Base-by-base conservation (phyloP, 2,113 vertebrate genomes). In the Chelonoidis abingdonii region DNA sequence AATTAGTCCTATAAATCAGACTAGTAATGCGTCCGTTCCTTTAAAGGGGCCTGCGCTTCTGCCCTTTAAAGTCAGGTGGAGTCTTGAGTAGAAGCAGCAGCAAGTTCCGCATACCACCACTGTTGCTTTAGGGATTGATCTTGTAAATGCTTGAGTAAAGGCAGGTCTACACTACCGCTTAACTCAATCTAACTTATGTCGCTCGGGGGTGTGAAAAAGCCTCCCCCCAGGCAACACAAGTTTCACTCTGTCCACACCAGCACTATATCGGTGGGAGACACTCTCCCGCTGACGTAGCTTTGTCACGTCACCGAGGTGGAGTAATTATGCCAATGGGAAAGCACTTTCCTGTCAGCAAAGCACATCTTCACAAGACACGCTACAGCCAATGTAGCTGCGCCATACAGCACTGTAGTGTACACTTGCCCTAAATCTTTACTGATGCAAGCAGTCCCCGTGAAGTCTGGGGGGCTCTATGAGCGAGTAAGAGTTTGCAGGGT, bases 1-100 rank as follows among this genome's bases (percentile, higher is more conserved):
- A 97, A 96, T 96, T 89, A 83, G 93, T 94, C 96, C 89, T 92
- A n/a, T 88, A 97, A 97, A 97, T 93, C 93, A 86, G 95, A 92
- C 92, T 96, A 95, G 96, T 97, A 85, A 91, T 82, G 91, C 2
- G 1, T 81, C 81, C 54, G 89, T 97, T 87, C 94, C 95, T 96
- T 57, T 2, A 29, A 72, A 54, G 10, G 4, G 79, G 85, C 72
- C 49, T 54, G 54, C n/a, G 83, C 29, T 49, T 88, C 31, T 19
- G 89, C 59, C 72, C 53, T 79, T 85, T 92, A 92, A 83, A 38
- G n/a, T 35, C 87, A 14, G 27, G 9, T 29, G 76, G 53, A 41
- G 86, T 10, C 52, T 57, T 79, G 21, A 5, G 12, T 3, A 5
- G n/a, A 81, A 54, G 25, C 65, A 35, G 90, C 31, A 92, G 65